phyloP scores from a whole-genome alignment of 2,797 vertebrate species.

The Acestrorhynchus altus region DNA sequence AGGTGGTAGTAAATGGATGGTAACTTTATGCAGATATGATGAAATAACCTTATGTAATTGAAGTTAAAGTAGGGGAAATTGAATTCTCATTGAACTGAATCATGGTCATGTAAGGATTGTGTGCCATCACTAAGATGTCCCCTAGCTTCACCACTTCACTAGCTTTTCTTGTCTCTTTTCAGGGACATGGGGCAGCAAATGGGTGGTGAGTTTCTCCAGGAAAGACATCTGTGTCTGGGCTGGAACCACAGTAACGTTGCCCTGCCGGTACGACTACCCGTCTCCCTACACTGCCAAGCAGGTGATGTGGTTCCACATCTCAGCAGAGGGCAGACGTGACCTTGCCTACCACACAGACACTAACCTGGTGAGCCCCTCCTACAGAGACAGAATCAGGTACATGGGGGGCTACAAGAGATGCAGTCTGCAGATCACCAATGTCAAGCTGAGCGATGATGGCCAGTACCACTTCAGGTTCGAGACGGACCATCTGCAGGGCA shows the following conservation, averaged over 20 bases:
- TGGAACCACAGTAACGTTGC: constrained; percentile 78
- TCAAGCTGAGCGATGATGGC: constrained; percentile 77
- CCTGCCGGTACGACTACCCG: constrained; percentile 80
- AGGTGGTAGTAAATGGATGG: too few relatives aligned
- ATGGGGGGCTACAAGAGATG: constrained; percentile 79
- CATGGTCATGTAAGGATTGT: not conserved
- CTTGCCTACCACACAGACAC: constrained; percentile 75
- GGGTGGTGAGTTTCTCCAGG: constrained; percentile 79
- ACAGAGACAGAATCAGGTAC: constrained; percentile 75
- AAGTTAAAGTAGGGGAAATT: too few relatives aligned
- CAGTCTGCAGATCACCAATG: constrained; percentile 74
- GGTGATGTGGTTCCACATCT: constrained; percentile 82
- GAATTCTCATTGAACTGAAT: not conserved
- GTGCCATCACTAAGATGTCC: too few relatives aligned
- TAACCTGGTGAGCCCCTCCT: constrained; percentile 73
- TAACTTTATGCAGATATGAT: too few relatives aligned
- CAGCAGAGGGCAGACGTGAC: constrained; percentile 73
- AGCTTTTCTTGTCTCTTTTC: constrained; percentile 27
- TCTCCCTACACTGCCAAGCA: constrained; percentile 73
- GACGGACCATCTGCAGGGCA: constrained; percentile 75
- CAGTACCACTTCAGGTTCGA: constrained; percentile 83
- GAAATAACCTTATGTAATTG: too few relatives aligned
- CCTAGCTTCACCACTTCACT: not conserved
- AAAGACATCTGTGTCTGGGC: constrained; percentile 81
- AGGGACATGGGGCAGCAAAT: constrained; percentile 73